phyloP scores from a whole-genome alignment of 2,113 vertebrate species.

The Saimiri boliviensis region DNA sequence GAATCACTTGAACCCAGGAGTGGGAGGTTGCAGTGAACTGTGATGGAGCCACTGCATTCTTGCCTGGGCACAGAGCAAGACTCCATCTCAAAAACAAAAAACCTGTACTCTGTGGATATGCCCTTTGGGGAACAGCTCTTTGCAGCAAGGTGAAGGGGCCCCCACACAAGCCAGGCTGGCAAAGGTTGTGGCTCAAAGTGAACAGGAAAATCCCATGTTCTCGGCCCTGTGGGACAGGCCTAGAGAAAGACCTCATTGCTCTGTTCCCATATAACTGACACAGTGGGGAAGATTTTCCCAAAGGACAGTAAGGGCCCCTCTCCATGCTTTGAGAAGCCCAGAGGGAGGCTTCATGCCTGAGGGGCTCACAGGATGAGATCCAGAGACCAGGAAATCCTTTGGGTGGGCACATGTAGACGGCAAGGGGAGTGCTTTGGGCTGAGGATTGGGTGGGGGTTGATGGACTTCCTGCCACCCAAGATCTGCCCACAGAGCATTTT shows the following conservation, averaged over 20 bases:
- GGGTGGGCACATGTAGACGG: not conserved
- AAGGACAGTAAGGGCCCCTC: not conserved
- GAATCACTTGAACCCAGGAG: too few species aligned
- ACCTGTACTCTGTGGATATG: not conserved
- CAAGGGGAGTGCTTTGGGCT: not conserved
- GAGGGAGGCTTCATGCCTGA: not conserved
- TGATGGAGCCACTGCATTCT: too few species aligned
- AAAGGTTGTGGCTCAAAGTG: rapidly evolving
- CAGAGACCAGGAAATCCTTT: not conserved
- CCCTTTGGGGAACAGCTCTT: not conserved
- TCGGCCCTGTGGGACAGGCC: not conserved
- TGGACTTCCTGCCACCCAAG: not conserved
- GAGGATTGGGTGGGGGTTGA: not conserved
- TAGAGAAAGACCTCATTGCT: not conserved
- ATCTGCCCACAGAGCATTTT: not conserved
- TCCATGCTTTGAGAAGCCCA: not conserved
- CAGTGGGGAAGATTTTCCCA: not conserved
- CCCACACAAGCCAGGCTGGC: not conserved
- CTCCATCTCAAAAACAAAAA: not conserved
- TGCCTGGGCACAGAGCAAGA: too few species aligned
- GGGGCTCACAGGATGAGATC: not conserved
- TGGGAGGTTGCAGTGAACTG: too few species aligned
- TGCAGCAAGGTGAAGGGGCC: not conserved
- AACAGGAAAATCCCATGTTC: not conserved
- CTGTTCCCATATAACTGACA: not conserved